Evolutionary conservation across 2,888 invertebrate species (phyloP).

Genomic region (Nephrotoma guestfalica): DNA sequence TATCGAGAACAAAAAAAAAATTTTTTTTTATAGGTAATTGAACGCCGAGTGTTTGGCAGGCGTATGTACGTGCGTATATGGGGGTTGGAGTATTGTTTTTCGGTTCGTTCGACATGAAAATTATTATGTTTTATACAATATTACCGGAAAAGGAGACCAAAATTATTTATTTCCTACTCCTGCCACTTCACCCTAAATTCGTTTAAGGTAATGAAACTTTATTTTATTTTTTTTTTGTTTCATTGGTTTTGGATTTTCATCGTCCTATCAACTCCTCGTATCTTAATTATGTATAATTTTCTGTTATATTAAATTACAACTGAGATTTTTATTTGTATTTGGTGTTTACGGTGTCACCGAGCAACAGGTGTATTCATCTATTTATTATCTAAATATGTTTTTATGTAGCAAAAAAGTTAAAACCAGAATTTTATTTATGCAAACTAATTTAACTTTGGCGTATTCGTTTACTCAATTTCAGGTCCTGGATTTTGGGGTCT

Average conservation of each 20-base stretch:
- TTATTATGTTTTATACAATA: neutral
- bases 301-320: neutral
- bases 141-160: neutral
- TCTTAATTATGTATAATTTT: neutral
- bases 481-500: constrained; percentile 98
- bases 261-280: neutral
- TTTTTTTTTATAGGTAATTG: neutral
- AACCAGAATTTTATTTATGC: neutral
- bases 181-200: neutral
- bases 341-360: neutral
- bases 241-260: neutral
- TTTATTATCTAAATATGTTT: neutral
- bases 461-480: constrained; percentile 27
- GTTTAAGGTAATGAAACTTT: neutral
- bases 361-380: neutral
- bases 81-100: neutral
- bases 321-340: neutral
- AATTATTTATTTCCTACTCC: neutral
- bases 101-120: neutral
- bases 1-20: neutral
- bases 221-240: neutral
- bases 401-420: neutral
- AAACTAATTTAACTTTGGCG: neutral
- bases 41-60: neutral
- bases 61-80: neutral